Base-by-base conservation (phyloP, 2,888 invertebrate species). In the Asteroscopus sphinx region DNA sequence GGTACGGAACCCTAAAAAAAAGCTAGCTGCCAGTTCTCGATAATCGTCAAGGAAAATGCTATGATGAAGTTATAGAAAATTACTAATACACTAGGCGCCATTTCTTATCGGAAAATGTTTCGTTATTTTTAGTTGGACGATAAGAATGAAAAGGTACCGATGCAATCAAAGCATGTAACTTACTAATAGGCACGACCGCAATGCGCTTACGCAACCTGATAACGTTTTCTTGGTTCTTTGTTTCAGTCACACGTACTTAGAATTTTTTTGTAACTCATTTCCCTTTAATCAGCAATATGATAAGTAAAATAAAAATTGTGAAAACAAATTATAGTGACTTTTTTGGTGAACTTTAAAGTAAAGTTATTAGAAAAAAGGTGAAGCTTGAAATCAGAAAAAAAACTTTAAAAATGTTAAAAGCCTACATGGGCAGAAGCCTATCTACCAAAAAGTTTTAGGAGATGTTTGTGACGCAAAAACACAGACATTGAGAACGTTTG, bases 181-280 rank as follows among this genome's bases (percentile, higher is more conserved):
- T 16, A 57, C 44, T 53, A 64, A 69, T 57, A 67, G 67, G 49
- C 44, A 55, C 49, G 49, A 63, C 45, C 15, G 30, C 6, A 37
- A 7, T 49, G 37, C 21, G 45, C 42, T 70, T 60, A 47, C 66
- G 52, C 46, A 59, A 70, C 42, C 17, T 41, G 71, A 68, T 68
- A 70, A 56, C 25, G n/a, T 36, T 41, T 48, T 30, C 59, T 56
- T 53, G 26, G 13, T 42, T 49, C 49, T 55, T 53, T 56, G 52
- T 70, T 53, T 46, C 33, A 56, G 37, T 64, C 58, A 55, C 16
- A 46, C 1, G 16, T 32, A 51, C 17, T 49, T 12, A 17, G 16
- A 42, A 6, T 17, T 28, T 42, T 51, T 32, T 16, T 45, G 7
- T 33, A 26, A 32, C 35, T 9, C 2, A 13, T 35, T 35, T 42